Percentiles rank a stretch among this genome's conserved stretches.
These are phyloP conservation scores for Crotalus tigris DNA, from an alignment of 2,113 vertebrate genomes.

Conservation along the genomic window DNA sequence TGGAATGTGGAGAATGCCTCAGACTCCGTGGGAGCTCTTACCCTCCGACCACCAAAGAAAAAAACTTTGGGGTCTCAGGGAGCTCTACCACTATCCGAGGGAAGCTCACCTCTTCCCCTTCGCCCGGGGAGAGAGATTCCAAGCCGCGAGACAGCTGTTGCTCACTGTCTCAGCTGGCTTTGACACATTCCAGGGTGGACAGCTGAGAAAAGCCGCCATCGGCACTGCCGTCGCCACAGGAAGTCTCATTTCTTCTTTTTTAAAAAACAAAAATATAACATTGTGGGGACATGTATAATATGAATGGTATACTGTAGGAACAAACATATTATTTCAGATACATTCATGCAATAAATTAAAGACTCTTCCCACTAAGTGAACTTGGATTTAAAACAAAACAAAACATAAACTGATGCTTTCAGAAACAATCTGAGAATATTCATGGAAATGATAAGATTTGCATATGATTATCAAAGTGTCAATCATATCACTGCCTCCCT, in stretches of 20 bases:
- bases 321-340: not conserved
- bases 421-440: not conserved
- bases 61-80: too few species aligned
- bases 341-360: not conserved
- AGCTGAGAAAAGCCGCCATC: too few species aligned
- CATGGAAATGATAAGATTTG: not conserved
- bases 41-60: too few species aligned
- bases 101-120: too few species aligned
- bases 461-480: not conserved
- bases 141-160: too few species aligned
- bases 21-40: too few species aligned
- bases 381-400: not conserved
- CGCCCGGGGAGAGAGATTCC: too few species aligned
- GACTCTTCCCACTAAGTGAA: not conserved
- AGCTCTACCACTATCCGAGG: too few species aligned
- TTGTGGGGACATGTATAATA: not conserved
- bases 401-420: not conserved
- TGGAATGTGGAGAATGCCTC: too few species aligned
- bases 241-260: not conserved
- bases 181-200: too few species aligned
- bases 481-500: not conserved
- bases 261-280: not conserved
- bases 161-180: too few species aligned
- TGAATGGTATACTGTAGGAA: not conserved
- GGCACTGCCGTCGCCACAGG: too few species aligned